These are phyloP conservation scores for Chaenodraco wilsoni DNA, from an alignment of 2,797 vertebrate genomes.

Conservation along the genomic window DNA sequence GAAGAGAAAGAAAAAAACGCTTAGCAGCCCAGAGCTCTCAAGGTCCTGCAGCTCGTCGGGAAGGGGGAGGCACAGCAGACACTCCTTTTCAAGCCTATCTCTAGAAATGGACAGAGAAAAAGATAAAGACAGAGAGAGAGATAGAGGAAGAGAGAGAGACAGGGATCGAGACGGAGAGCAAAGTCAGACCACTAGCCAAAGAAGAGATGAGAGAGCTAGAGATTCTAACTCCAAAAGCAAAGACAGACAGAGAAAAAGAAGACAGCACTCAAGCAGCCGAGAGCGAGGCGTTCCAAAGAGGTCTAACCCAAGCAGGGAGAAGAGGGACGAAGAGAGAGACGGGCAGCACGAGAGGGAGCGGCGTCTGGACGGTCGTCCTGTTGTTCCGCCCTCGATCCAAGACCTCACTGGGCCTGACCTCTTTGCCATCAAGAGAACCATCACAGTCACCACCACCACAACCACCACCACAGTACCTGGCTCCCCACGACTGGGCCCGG, in stretches of 20 bases:
- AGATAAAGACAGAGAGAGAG: slow-evolving; percentile 63
- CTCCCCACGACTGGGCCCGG: slow-evolving; percentile 71
- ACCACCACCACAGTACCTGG: slow-evolving; percentile 82
- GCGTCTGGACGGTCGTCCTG: slow-evolving; percentile 85
- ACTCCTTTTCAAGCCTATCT: slow-evolving; percentile 82
- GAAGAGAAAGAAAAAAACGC: slow-evolving; percentile 77
- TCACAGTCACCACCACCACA: slow-evolving; percentile 90
- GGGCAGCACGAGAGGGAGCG: slow-evolving; percentile 71
- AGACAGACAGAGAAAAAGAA: slow-evolving; percentile 63
- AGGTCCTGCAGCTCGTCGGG: slow-evolving; percentile 78
- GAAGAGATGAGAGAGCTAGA: slow-evolving; percentile 75
- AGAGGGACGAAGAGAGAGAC: slow-evolving; percentile 78
- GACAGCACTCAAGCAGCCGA: slow-evolving; percentile 73
- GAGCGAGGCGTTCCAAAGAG: slow-evolving; percentile 72
- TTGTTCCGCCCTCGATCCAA: slow-evolving; percentile 93
- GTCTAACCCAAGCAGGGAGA: slow-evolving; percentile 76
- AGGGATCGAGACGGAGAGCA: slow-evolving; percentile 71
- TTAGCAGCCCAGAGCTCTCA: slow-evolving; percentile 73
- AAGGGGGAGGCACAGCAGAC: slow-evolving; percentile 72
- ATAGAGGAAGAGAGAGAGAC: slow-evolving; percentile 54
- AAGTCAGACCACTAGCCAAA: slow-evolving; percentile 73
- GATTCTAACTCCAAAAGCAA: slow-evolving; percentile 77
- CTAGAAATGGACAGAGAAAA: slow-evolving; percentile 70
- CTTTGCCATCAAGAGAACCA: slow-evolving; percentile 94
- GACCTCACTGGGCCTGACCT: slow-evolving; percentile 93